phyloP scores from a whole-genome alignment of 2,113 vertebrate genomes.

The Pogona vitticeps region DNA sequence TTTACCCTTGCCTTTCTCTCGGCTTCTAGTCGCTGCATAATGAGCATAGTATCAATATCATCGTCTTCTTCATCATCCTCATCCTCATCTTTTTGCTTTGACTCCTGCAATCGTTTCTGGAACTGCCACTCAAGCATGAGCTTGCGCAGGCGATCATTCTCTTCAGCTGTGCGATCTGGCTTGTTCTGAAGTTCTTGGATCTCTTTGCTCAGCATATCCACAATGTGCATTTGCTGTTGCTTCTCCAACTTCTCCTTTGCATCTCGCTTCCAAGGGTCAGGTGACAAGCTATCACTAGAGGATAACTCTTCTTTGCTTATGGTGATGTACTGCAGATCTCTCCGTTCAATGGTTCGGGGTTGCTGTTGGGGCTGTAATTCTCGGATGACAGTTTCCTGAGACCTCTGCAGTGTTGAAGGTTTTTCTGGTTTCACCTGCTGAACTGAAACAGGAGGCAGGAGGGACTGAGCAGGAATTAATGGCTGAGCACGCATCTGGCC shows the following conservation, averaged over 20 bases:
- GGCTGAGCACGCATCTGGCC: slow-evolving; percentile 87
- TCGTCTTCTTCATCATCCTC: slow-evolving; percentile 98
- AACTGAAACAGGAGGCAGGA: slow-evolving; percentile 58
- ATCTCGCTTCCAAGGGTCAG: slow-evolving; percentile 97
- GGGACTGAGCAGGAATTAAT: slow-evolving; percentile 67
- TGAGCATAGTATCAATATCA: slow-evolving; percentile 93
- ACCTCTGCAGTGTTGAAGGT: slow-evolving; percentile 79
- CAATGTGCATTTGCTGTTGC: slow-evolving; percentile 96
- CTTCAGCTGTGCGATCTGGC: slow-evolving; percentile 89
- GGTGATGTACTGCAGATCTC: slow-evolving; percentile 95
- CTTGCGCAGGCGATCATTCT: slow-evolving; percentile 93
- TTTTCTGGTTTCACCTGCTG: slow-evolving; percentile 79
- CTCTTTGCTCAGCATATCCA: slow-evolving; percentile 95
- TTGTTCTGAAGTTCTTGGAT: slow-evolving; percentile 95
- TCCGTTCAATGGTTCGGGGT: slow-evolving; percentile 94
- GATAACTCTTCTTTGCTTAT: slow-evolving; percentile 92
- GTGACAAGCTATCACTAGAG: slow-evolving; percentile 92
- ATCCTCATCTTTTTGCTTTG: slow-evolving; percentile 91
- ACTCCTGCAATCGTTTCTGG: slow-evolving; percentile 96
- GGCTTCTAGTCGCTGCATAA: slow-evolving; percentile 96
- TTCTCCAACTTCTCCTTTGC: slow-evolving; percentile 97
- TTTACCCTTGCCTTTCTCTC: slow-evolving; percentile 98
- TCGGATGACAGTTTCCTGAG: slow-evolving; percentile 93
- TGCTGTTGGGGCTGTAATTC: slow-evolving; percentile 96
- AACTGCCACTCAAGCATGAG: slow-evolving; percentile 99